phyloP scores from a whole-genome alignment of 2,888 invertebrate species.

The Cylloceria caligata region DNA sequence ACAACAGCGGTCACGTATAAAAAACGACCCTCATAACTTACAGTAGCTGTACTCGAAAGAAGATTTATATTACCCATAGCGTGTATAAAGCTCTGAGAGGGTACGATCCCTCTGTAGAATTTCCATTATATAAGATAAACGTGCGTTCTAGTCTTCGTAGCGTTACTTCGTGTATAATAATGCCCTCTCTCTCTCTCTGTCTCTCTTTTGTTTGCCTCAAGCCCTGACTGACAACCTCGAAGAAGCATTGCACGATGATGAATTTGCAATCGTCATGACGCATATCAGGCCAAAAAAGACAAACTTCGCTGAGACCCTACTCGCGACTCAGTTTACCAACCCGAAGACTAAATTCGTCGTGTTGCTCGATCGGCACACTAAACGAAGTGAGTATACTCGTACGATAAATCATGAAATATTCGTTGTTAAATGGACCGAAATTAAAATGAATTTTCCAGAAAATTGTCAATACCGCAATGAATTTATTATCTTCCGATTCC shows the following conservation, averaged over 20 bases:
- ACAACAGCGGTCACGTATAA: neutral
- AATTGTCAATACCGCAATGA: neutral
- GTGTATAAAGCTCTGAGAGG: neutral
- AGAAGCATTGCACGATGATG: constrained; percentile 85
- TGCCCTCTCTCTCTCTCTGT: constrained; percentile 3
- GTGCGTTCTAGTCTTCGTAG: neutral
- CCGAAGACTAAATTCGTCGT: constrained; percentile 86
- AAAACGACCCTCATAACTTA: constrained; percentile 11
- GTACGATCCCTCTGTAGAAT: neutral
- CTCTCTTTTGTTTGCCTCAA: constrained; percentile 73
- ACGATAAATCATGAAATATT: neutral
- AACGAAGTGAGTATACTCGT: constrained; percentile 84
- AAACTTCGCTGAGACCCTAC: constrained; percentile 85
- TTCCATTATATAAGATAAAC: constrained; percentile 3
- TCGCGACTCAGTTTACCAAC: constrained; percentile 86
- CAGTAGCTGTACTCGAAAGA: neutral
- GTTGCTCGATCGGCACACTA: constrained; percentile 86
- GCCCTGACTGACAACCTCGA: constrained; percentile 85
- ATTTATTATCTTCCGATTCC: constrained; percentile 27
- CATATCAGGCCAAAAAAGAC: constrained; percentile 86
- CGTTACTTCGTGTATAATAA: constrained; percentile 15
- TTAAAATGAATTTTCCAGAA: neutral
- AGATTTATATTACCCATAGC: neutral
- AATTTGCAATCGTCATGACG: constrained; percentile 86
- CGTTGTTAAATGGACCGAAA: neutral